These are phyloP conservation scores for Gavialis gangeticus DNA, from an alignment of 2,113 vertebrate genomes.

Conservation along the genomic window DNA sequence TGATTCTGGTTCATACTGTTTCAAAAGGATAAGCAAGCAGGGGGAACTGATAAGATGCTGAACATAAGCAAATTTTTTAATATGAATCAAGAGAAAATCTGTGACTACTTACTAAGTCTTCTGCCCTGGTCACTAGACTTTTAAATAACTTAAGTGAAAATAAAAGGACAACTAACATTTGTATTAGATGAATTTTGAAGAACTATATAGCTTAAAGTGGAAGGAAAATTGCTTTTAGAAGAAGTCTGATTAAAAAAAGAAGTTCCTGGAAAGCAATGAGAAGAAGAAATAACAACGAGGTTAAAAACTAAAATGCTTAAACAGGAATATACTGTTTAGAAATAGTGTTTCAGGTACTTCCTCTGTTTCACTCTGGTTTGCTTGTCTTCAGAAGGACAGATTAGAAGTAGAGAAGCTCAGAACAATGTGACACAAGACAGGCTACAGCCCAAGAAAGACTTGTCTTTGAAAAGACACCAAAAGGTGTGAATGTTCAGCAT, in stretches of 20 bases:
- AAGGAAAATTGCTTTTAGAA: neutral
- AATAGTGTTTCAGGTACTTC: neutral
- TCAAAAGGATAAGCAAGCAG: neutral
- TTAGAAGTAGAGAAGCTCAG: neutral
- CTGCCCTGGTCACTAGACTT: neutral
- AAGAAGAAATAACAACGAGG: neutral
- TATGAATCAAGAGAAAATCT: neutral
- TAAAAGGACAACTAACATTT: no score
- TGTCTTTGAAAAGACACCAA: neutral
- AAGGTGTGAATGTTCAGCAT: neutral
- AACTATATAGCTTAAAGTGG: neutral
- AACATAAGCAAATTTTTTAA: neutral
- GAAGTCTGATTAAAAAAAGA: neutral
- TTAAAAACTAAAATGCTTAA: neutral
- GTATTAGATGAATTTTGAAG: neutral
- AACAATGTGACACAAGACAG: neutral
- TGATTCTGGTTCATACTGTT: neutral
- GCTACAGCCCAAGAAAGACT: neutral
- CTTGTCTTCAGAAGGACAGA: neutral
- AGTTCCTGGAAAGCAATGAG: neutral
- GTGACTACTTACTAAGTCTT: neutral
- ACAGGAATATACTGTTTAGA: neutral
- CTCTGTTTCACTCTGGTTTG: no score
- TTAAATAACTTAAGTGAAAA: neutral
- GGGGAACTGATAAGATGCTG: neutral